Percentiles rank a stretch among this genome's conserved stretches.
phyloP scores from a whole-genome alignment of 2,797 vertebrate species.

The Myotis vivesi region DNA sequence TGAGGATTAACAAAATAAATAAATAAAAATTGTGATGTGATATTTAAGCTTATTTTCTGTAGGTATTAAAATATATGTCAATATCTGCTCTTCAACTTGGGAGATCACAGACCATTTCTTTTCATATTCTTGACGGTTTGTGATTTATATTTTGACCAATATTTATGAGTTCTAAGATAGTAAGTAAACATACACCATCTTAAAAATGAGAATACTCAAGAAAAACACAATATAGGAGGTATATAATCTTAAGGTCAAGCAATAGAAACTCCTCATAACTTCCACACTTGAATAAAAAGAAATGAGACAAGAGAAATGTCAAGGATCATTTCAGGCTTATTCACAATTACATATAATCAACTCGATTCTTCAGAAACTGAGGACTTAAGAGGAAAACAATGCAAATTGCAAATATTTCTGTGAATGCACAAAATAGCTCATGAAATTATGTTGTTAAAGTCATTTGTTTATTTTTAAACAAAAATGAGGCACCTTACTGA shows the following conservation, averaged over 20 bases:
- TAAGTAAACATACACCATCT: background rate
- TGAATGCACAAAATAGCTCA: background rate
- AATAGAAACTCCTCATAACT: background rate
- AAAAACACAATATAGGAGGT: background rate
- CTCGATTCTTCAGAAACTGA: background rate
- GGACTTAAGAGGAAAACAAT: background rate
- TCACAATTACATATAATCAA: background rate
- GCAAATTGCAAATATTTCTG: background rate
- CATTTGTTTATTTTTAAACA: background rate
- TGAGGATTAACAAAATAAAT: too few species aligned
- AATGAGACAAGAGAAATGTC: constrained; percentile 22
- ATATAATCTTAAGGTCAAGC: background rate
- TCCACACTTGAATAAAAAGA: background rate
- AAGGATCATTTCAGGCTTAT: background rate
- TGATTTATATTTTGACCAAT: background rate
- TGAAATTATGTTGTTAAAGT: background rate
- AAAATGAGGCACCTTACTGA: background rate
- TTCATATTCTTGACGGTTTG: constrained; percentile 59
- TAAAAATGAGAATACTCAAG: background rate
- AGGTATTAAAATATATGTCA: background rate
- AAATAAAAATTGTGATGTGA: background rate
- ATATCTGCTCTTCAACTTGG: background rate
- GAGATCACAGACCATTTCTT: constrained; percentile 46
- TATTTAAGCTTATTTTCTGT: constrained; percentile 37
- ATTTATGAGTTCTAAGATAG: constrained; percentile 28